Conservation (phyloP, 1,140 invertebrate species). For the Latrodectus geometricus region DNA sequence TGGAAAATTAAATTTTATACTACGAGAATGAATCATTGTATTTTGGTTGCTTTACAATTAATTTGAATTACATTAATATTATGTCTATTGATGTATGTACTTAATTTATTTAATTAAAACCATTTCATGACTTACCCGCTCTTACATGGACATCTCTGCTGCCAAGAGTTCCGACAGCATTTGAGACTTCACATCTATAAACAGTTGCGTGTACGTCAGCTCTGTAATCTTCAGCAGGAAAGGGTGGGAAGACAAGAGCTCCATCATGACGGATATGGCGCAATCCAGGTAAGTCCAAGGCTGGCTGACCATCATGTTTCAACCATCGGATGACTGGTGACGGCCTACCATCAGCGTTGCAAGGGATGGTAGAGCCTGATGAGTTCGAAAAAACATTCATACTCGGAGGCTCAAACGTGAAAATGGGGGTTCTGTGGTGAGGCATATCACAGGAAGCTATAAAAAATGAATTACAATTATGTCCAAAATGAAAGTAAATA, state of each 20-base stretch:
- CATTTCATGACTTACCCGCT: constrained; percentile 80
- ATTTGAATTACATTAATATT: too few species aligned
- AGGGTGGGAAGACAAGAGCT: constrained; percentile 69
- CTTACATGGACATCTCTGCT: constrained; percentile 92
- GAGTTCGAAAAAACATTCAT: constrained; percentile 94
- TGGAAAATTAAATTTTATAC: too few species aligned
- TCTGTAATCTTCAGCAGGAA: constrained; percentile 68
- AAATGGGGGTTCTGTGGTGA: constrained; percentile 22
- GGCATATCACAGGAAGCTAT: constrained; percentile 20
- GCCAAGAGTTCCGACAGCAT: constrained; percentile 88
- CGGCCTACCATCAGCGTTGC: constrained; percentile 89
- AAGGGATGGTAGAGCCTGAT: constrained; percentile 90
- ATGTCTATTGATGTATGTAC: background rate
- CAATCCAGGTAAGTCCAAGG: constrained; percentile 74
- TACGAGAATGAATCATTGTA: too few species aligned
- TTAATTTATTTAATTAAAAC: background rate
- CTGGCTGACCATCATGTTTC: constrained; percentile 70
- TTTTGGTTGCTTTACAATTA: too few species aligned
- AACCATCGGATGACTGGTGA: constrained; percentile 89
- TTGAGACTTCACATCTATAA: constrained; percentile 89
- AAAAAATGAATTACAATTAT: background rate
- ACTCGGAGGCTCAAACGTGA: constrained; percentile 81
- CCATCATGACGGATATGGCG: constrained; percentile 74
- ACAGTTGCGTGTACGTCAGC: constrained; percentile 73
- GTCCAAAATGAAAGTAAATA: too few species aligned